Evolutionary conservation across 2,113 vertebrate species (phyloP).

Genomic region (Melanerpes formicivorus): DNA sequence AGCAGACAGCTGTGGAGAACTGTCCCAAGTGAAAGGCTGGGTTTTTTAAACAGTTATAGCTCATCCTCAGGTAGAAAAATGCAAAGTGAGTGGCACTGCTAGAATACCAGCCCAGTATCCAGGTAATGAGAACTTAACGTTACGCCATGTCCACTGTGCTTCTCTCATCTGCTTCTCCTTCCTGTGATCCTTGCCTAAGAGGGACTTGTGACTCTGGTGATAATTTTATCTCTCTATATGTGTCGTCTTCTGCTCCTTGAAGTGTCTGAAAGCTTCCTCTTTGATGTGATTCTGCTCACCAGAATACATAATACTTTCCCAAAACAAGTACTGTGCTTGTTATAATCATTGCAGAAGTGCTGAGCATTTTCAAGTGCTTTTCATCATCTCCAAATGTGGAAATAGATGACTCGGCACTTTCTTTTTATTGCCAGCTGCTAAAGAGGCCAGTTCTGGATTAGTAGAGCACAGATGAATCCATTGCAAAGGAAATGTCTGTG

Average conservation of each 20-base stretch:
- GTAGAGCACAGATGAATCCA: neutral
- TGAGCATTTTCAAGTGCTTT: conserved; percentile 58
- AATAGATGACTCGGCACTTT: conserved; percentile 64
- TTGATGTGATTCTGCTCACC: conserved; percentile 46
- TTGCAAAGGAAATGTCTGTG: neutral
- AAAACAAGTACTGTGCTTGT: conserved; percentile 54
- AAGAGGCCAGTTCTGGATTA: conserved; percentile 63
- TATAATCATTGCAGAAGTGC: conserved; percentile 65
- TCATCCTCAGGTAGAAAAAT: neutral
- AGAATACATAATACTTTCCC: conserved; percentile 62
- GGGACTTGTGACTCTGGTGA: conserved; percentile 24
- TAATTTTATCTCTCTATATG: conserved; percentile 46
- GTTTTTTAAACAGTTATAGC: neutral
- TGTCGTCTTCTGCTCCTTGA: conserved; percentile 54
- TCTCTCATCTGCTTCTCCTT: conserved; percentile 27
- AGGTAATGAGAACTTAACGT: neutral
- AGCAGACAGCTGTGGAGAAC: neutral
- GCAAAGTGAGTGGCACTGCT: neutral
- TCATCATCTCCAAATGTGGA: conserved; percentile 69
- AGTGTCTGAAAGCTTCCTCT: conserved; percentile 56
- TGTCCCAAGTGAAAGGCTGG: neutral
- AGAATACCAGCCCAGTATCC: neutral
- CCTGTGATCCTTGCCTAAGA: conserved; percentile 9
- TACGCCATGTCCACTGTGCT: neutral
- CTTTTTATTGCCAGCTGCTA: conserved; percentile 63